Conservation (phyloP, 2,888 invertebrate genomes). For the Agrotis segetum region DNA sequence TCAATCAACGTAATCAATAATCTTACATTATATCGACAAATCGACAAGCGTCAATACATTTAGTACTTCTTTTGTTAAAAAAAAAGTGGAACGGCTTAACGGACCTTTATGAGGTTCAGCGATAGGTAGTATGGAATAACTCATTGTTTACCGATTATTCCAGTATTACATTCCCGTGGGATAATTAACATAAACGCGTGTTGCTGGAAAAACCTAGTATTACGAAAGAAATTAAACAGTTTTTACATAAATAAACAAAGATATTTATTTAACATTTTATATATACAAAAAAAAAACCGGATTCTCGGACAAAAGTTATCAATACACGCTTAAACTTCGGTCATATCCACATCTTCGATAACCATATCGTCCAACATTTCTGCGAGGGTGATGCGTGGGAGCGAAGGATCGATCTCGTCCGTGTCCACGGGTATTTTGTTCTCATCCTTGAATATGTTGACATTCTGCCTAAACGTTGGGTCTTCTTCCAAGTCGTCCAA, state of each 20-base stretch:
- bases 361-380: conserved; percentile 98
- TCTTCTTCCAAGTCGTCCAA: conserved; percentile 99
- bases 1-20: conserved; percentile 54
- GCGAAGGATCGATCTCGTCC: conserved; percentile 91
- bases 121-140: too few species aligned
- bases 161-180: too few species aligned
- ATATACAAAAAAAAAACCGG: conserved; percentile 9
- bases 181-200: too few species aligned
- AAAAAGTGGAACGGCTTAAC: too few species aligned
- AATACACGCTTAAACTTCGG: conserved; percentile 81
- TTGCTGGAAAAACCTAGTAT: not conserved
- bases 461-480: conserved; percentile 95
- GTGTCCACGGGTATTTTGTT: conserved; percentile 89
- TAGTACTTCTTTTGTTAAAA: too few species aligned
- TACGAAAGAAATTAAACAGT: conserved; percentile 36
- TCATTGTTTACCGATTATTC: too few species aligned
- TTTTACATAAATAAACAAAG: conserved; percentile 7
- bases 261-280: conserved; percentile 36
- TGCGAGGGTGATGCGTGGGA: conserved; percentile 95
- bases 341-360: conserved; percentile 95
- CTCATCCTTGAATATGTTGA: conserved; percentile 96
- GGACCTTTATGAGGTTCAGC: too few species aligned
- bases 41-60: conserved; percentile 11
- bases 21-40: conserved; percentile 23
- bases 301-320: not conserved